phyloP scores from a whole-genome alignment of 2,113 vertebrate species.

The Odocoileus virginianus region DNA sequence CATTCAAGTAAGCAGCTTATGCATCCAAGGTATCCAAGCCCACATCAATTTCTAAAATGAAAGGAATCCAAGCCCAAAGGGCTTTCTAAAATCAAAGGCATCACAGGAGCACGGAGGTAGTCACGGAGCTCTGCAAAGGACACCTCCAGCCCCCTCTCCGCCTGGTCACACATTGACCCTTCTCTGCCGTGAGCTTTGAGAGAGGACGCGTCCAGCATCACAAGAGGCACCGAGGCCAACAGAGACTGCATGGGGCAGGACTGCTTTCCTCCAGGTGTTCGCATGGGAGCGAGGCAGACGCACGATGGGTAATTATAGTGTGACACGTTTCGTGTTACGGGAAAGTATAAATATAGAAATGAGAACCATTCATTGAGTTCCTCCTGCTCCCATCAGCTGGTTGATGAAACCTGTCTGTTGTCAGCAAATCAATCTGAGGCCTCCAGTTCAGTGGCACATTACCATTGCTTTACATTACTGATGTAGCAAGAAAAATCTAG shows the following conservation, averaged over 20 bases:
- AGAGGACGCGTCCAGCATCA: neutral
- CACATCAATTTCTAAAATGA: accelerated
- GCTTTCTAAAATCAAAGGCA: neutral
- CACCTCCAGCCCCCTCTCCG: neutral
- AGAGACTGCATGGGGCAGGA: neutral
- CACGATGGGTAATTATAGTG: neutral
- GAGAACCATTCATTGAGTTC: neutral
- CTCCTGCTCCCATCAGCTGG: neutral
- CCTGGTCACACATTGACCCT: neutral
- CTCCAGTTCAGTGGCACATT: neutral
- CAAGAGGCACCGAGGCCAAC: neutral
- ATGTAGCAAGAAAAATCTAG: neutral
- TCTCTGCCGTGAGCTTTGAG: neutral
- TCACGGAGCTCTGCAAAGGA: neutral
- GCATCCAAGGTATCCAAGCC: neutral
- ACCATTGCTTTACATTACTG: neutral
- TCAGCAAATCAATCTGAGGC: neutral
- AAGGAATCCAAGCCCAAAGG: neutral
- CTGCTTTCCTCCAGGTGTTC: neutral
- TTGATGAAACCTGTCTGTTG: neutral
- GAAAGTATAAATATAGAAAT: neutral
- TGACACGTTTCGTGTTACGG: neutral
- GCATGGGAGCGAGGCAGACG: neutral
- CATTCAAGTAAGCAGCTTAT: neutral
- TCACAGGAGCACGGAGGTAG: neutral